Base-by-base conservation (phyloP, 2,888 invertebrate genomes). In the Pogonocherus hispidulus region DNA sequence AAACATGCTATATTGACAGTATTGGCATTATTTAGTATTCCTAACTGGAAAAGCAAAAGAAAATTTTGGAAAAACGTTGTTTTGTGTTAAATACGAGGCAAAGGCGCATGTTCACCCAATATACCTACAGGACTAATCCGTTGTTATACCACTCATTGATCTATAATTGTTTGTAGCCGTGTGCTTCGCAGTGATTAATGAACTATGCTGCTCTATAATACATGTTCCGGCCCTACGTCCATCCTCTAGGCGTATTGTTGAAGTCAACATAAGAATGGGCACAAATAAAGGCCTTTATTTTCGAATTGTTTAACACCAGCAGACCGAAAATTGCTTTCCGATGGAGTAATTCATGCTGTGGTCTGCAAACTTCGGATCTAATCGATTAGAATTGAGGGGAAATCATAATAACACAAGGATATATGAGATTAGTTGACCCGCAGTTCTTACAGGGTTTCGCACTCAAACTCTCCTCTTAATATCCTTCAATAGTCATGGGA, bases 161-260 rank as follows among this genome's bases (percentile, higher is more conserved):
- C 63, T 52, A 46, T 51, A 64, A 72, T 72, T 64, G 69, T 65
- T 65, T 69, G 69, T 65, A 49, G 41, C 51, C 32, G 57, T 56
- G 35, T 49, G 41, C 16, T 27, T 16, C 41, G 47, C 11, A 35
- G 62, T 64, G 71, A 66, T 73, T 73, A 69, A 73, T 71, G 67
- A 73, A 73, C 60, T 73, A 71, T 71, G 54, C 63, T 32, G 27
- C 62, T 55, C 60, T 56, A 70, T 70, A 76, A 76, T 72, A 69
- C 68, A 66, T 66, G 54, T 63, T 62, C 69, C 72, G 71, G 51
- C 56, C 76, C 74, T 74, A 57, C 52, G 69, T 66, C 79, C 81
- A 74, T 70, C 81, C 82, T 76, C 80, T 82, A 80, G 82, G 82
- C 82, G 82, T 81, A 82, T 80, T 82, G 79, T 82, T 82, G 80